Base-by-base conservation (phyloP, 2,797 vertebrate species). In the Sebastes itinus region DNA sequence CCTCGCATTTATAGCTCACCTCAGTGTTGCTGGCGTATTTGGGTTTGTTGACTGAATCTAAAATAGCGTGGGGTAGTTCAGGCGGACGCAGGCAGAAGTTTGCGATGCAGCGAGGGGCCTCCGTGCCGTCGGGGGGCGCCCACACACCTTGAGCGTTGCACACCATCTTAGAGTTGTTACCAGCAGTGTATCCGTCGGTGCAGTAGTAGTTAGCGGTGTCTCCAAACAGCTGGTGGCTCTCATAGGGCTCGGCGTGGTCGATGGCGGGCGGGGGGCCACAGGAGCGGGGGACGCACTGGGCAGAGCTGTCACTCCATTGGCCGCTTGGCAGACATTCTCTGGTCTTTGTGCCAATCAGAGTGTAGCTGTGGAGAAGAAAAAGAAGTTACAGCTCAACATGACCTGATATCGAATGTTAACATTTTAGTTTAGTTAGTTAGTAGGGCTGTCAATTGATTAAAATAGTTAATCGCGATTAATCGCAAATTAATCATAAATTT, bases 131-230 rank as follows among this genome's bases (percentile, higher is more conserved):
- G 0, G 97, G 97, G 18, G 99, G 97, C 6, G 97, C 95, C 99
- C 99, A 99, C 46, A 95, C 92, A 13, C 99, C 99, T 86, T 96
- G 95, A 32, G 98, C 95, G 80, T 97, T 97, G 84, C 99, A 99
- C 82, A 97, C 87, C 87, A 99, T 95, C 90, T 96, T 96, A 2
- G 97, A 95, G 89, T 99, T 99, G 94, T 97, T 98, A 54, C 95
- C 94, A 62, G 97, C 93, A 10, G 94, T 97, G 91, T 99, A 99
- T 30, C 98, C 99, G 6, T 99, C 99, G 0, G 91, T 94, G 85
- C 99, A 99, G 91, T 97, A 99, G 91, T 99, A 99, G 87, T 97
- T 97, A 0, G 98, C 98, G 1, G 94, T 95, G 82, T 99, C 98
- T 1, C 98, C 97, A 18, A 96, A 99, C 27, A 99, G 96, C 82